A percentile compares a stretch with the other conserved stretches of the same genome.
Evolutionary conservation across 2,797 vertebrate species (phyloP).

Genomic region (Tolypeutes matacus): DNA sequence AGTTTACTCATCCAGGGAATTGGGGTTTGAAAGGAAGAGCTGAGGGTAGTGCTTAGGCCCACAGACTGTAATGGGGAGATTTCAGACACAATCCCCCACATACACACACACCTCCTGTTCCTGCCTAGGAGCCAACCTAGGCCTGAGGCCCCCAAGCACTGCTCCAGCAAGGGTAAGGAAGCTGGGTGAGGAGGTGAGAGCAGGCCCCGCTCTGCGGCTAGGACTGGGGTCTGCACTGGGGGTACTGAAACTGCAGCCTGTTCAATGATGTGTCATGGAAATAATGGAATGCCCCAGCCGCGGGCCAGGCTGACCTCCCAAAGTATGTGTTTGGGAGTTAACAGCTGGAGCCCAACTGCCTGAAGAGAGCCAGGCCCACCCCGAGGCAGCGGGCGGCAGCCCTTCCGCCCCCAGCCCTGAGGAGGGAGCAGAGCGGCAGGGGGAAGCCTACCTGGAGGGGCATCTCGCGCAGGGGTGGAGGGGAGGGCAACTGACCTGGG

Average conservation of each 20-base stretch:
- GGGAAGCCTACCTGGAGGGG: neutral
- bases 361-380: conserved; percentile 88
- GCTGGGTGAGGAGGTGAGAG: conserved; percentile 81
- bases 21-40: conserved; percentile 49
- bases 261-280: conserved; percentile 90
- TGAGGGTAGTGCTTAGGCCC: conserved; percentile 17
- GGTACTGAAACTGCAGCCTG: conserved; percentile 87
- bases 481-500: neutral
- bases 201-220: conserved; percentile 77
- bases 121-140: neutral
- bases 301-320: conserved; percentile 90
- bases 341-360: conserved; percentile 88
- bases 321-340: conserved; percentile 91
- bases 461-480: neutral
- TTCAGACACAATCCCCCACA: neutral
- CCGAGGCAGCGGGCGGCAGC: conserved; percentile 65
- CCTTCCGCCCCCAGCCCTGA: neutral
- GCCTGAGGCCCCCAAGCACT: neutral
- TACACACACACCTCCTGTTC: neutral
- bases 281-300: conserved; percentile 89
- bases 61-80: neutral
- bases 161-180: neutral
- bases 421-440: neutral
- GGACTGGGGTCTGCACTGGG: conserved; percentile 85
- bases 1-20: neutral